These are phyloP conservation scores for Chrysocyon brachyurus DNA, from an alignment of 2,797 vertebrate genomes.

Conservation along the genomic window DNA sequence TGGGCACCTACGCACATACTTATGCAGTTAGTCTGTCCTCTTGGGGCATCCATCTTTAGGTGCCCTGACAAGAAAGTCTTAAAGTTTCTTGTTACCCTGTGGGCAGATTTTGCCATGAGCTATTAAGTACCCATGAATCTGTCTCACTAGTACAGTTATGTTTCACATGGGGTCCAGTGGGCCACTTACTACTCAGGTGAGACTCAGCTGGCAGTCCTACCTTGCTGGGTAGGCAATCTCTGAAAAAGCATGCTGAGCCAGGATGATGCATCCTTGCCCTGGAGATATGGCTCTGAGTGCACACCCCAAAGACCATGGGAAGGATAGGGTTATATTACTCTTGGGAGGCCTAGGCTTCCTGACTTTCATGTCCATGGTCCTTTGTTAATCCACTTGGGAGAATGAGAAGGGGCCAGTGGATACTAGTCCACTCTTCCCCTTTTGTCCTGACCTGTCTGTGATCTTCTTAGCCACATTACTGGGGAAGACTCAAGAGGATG, in stretches of 20 bases:
- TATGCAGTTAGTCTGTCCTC: not conserved
- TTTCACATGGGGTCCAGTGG: not conserved
- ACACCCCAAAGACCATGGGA: not conserved
- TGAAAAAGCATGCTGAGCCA: not conserved
- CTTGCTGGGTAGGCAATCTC: not conserved
- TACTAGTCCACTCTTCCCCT: not conserved
- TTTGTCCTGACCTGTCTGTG: not conserved
- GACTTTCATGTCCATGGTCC: not conserved
- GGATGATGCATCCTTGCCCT: no score
- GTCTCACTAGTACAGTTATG: not conserved
- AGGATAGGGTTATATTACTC: no score
- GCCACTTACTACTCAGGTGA: not conserved
- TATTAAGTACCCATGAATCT: not conserved
- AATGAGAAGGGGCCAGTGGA: not conserved
- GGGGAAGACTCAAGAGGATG: not conserved
- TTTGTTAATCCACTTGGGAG: not conserved
- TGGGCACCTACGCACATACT: not conserved
- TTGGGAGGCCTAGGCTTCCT: not conserved
- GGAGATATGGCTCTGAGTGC: not conserved
- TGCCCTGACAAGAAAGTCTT: not conserved
- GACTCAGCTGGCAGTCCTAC: not conserved
- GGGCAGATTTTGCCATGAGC: not conserved
- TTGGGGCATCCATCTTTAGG: not conserved
- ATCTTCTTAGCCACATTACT: not conserved
- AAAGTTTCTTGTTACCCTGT: not conserved